phyloP scores from a whole-genome alignment of 2,888 invertebrate species.

The Drosophila prolongata region DNA sequence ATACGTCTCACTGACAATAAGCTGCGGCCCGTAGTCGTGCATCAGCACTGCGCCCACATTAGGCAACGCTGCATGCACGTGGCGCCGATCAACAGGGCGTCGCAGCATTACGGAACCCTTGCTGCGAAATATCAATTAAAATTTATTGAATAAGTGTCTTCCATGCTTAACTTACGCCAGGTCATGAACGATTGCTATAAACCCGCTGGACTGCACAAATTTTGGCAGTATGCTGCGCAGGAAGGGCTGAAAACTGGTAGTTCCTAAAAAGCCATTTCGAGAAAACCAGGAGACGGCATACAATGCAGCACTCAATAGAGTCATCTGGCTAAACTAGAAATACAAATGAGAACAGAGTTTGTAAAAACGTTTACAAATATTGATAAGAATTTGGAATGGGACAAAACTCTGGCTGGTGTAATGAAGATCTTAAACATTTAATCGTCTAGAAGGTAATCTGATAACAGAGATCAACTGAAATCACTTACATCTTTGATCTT shows the following conservation, averaged over 20 bases:
- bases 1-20: slow-evolving; percentile 82
- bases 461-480: too few relatives aligned
- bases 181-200: slow-evolving; percentile 66
- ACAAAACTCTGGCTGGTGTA: too few relatives aligned
- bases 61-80: slow-evolving; percentile 80
- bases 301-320: slow-evolving; percentile 78
- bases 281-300: slow-evolving; percentile 79
- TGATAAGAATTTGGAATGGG: too few relatives aligned
- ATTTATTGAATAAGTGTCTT: not conserved
- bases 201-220: slow-evolving; percentile 76
- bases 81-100: slow-evolving; percentile 75
- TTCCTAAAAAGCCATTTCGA: slow-evolving; percentile 52
- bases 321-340: slow-evolving; percentile 82
- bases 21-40: slow-evolving; percentile 77
- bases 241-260: slow-evolving; percentile 68
- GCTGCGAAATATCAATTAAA: slow-evolving; percentile 54
- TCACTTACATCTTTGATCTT: slow-evolving; percentile 78
- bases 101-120: slow-evolving; percentile 78
- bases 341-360: not conserved
- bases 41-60: slow-evolving; percentile 82
- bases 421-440: too few relatives aligned
- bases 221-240: slow-evolving; percentile 76
- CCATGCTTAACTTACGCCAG: slow-evolving; percentile 71
- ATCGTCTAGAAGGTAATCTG: too few relatives aligned
- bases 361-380: too few relatives aligned